phyloP scores from a whole-genome alignment of 2,797 vertebrate genomes.

The Melanotaenia parkinsoni region DNA sequence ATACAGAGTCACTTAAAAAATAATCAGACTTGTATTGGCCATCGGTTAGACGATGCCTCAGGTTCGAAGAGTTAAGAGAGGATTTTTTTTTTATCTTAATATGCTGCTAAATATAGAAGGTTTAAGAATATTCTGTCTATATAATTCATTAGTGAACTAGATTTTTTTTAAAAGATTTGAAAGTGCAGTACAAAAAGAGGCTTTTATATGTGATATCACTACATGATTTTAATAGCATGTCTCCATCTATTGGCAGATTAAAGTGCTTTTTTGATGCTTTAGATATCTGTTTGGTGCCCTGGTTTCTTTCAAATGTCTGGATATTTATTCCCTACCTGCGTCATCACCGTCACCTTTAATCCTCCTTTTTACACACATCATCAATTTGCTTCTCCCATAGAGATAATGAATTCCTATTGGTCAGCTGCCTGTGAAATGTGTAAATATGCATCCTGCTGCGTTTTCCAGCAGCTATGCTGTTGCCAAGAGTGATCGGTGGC shows the following conservation, averaged over 20 bases:
- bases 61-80: neutral
- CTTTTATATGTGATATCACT: constrained; percentile 26
- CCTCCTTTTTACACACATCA: constrained; percentile 39
- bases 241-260: constrained; percentile 57
- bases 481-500: constrained; percentile 43
- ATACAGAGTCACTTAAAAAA: neutral
- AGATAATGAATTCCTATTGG: constrained; percentile 51
- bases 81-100: neutral
- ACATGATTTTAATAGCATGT: constrained; percentile 48
- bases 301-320: constrained; percentile 45
- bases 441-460: constrained; percentile 36
- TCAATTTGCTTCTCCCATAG: constrained; percentile 17
- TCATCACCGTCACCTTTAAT: constrained; percentile 51
- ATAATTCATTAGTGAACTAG: constrained; percentile 14
- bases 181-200: constrained; percentile 12
- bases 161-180: constrained; percentile 32
- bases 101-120: neutral
- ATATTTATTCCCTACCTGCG: constrained; percentile 43
- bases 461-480: constrained; percentile 15
- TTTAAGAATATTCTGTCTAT: constrained; percentile 14
- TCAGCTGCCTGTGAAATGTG: constrained; percentile 56
- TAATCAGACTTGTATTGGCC: neutral
- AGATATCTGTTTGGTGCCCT: constrained; percentile 46
- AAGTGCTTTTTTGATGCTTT: constrained; percentile 48
- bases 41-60: neutral